A percentile compares a stretch with the other conserved stretches of the same genome.
These are phyloP conservation scores for Cotesia congregata DNA, from an alignment of 2,888 invertebrate species.

Conservation along the genomic window DNA sequence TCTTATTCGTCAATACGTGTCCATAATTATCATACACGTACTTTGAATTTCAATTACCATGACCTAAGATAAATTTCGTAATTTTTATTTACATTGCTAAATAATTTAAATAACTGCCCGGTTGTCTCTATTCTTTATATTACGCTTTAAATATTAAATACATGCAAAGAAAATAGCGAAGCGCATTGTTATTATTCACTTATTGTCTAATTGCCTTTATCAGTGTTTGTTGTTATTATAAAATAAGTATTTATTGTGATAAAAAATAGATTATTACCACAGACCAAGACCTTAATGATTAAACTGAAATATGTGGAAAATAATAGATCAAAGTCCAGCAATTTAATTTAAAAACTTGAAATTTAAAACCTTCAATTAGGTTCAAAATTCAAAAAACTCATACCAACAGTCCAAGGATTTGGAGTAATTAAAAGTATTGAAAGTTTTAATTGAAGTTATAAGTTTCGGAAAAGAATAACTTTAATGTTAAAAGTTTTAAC, in stretches of 20 bases:
- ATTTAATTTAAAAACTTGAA: background rate
- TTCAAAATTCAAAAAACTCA: too few relatives aligned
- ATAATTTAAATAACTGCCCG: too few relatives aligned
- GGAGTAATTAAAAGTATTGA: constrained; percentile 30
- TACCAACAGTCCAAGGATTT: background rate
- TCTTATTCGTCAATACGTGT: background rate
- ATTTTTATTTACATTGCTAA: too few relatives aligned
- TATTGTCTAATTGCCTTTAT: background rate
- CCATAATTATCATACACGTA: background rate
- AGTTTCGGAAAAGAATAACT: background rate
- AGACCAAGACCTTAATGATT: background rate
- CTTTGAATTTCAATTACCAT: background rate
- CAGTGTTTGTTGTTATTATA: background rate
- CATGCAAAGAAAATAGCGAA: background rate
- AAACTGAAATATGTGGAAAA: background rate
- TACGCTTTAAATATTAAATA: background rate
- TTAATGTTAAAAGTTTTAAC: background rate
- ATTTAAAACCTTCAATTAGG: too few relatives aligned
- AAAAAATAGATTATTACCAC: background rate
- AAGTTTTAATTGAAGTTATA: constrained; percentile 18
- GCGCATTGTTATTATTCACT: background rate
- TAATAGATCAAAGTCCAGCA: background rate
- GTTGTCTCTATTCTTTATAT: background rate
- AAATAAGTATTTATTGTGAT: background rate
- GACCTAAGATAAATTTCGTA: background rate